Conservation (phyloP, 1,140 invertebrate species). For the Schlechtendalia chinensis region DNA sequence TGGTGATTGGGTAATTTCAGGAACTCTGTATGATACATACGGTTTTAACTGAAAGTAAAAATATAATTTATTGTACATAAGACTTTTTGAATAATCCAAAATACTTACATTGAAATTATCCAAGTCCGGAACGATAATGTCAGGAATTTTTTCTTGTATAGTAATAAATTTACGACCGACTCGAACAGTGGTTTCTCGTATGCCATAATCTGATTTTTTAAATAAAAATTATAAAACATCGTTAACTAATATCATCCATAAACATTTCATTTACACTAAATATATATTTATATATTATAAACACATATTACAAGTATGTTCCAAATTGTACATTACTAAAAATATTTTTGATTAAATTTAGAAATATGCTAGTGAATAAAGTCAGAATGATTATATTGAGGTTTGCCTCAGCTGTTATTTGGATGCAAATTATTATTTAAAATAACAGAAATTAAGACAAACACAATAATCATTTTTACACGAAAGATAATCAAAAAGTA, state of each 20-base stretch:
- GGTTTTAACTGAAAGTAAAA: slow-evolving; percentile 51
- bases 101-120: slow-evolving; percentile 66
- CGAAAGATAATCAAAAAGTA: too few species aligned
- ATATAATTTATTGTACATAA: not conserved
- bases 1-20: slow-evolving; percentile 71
- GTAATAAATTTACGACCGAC: slow-evolving; percentile 61
- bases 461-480: too few species aligned
- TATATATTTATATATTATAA: too few species aligned
- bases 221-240: not conserved
- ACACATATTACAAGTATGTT: not conserved
- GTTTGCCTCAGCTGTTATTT: too few species aligned
- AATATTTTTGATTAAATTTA: too few species aligned
- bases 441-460: too few species aligned
- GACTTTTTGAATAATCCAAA: not conserved
- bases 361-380: too few species aligned
- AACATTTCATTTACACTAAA: not conserved
- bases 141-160: slow-evolving; percentile 87
- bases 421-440: too few species aligned
- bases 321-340: too few species aligned
- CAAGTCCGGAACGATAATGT: slow-evolving; percentile 88
- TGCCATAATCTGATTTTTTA: slow-evolving; percentile 62
- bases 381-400: too few species aligned
- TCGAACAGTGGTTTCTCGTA: slow-evolving; percentile 63
- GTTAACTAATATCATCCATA: too few species aligned
- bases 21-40: slow-evolving; percentile 54